Conservation (phyloP, 2,113 vertebrate species). For the Mormyrus iriodes region DNA sequence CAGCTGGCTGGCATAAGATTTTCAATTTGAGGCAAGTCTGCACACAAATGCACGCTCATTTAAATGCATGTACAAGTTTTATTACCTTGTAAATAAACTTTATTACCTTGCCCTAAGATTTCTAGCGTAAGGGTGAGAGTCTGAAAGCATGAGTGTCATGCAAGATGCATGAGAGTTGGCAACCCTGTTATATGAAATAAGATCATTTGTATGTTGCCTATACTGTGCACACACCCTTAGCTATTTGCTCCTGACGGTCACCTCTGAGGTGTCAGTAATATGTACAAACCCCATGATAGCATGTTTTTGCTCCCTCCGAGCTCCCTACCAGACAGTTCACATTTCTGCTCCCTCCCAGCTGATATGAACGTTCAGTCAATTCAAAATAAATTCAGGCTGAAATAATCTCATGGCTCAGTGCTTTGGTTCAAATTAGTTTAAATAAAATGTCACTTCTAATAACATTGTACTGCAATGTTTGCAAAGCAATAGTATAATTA, state of each 20-base stretch:
- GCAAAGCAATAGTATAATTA: slow-evolving; percentile 3
- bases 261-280: neutral
- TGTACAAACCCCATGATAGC: neutral
- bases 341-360: too few relatives aligned
- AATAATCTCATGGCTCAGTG: neutral
- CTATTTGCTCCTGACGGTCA: neutral
- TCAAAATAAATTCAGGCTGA: neutral
- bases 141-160: too few relatives aligned
- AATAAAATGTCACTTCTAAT: neutral
- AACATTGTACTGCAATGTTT: neutral
- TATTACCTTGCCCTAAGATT: too few relatives aligned
- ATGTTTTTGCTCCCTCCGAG: too few relatives aligned
- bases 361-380: neutral
- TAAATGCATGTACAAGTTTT: too few relatives aligned
- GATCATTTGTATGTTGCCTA: neutral
- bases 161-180: too few relatives aligned
- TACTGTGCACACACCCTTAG: neutral
- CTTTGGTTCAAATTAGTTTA: neutral
- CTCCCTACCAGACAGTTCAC: too few relatives aligned
- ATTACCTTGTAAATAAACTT: too few relatives aligned
- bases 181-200: neutral
- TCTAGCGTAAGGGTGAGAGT: too few relatives aligned
- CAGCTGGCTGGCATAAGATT: too few relatives aligned
- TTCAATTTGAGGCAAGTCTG: too few relatives aligned
- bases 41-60: too few relatives aligned